Evolutionary conservation across 2,797 vertebrate genomes (phyloP).

Genomic region (Sebastes reedi): DNA sequence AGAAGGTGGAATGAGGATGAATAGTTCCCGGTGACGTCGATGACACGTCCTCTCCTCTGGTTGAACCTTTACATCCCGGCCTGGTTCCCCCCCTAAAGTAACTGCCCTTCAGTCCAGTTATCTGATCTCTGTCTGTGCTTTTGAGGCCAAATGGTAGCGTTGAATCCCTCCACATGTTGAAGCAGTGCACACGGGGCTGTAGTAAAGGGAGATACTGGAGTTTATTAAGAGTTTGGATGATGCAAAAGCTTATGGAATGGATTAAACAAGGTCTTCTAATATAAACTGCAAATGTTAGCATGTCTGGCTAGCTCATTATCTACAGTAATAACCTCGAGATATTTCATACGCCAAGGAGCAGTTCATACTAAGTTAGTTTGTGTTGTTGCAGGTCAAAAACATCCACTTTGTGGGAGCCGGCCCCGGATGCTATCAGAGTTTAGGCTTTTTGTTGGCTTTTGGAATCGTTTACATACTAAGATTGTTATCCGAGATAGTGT

Average conservation of each 20-base stretch:
- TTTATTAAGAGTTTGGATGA: neutral
- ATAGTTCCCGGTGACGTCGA: neutral
- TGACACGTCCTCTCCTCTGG: conserved; percentile 32
- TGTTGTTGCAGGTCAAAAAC: neutral
- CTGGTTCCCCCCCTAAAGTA: neutral
- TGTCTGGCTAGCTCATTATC: neutral
- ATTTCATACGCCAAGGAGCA: neutral
- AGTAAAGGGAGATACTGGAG: neutral
- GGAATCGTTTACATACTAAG: neutral
- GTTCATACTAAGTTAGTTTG: neutral
- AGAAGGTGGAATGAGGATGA: neutral
- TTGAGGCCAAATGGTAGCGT: neutral
- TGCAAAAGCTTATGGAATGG: neutral
- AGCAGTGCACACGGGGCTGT: neutral
- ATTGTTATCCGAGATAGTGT: neutral
- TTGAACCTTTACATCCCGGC: neutral
- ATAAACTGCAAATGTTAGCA: too few relatives aligned
- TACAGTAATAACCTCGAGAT: neutral
- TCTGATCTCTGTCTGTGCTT: conserved; percentile 33
- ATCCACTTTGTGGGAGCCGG: neutral
- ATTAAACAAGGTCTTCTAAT: neutral
- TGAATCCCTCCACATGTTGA: neutral
- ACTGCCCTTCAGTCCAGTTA: neutral
- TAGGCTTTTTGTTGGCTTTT: neutral
- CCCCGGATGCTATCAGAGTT: neutral